Evolutionary conservation across 2,797 vertebrate species (phyloP).

Genomic region (Rhynchotus rufescens): DNA sequence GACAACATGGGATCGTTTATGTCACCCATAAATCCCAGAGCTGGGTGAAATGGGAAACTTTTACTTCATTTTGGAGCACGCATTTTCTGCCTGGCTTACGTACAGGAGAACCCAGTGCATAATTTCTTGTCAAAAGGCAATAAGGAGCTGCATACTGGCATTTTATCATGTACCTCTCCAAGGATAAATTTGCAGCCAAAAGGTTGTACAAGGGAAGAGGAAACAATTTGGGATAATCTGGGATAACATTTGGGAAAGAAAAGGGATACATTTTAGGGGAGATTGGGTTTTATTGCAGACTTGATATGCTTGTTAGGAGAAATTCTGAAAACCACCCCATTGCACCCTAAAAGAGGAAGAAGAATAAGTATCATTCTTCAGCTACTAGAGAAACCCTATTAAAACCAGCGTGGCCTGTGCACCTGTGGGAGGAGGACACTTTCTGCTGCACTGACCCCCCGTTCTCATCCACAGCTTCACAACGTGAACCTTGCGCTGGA

Average conservation of each 20-base stretch:
- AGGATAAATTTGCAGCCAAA: neutral
- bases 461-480: conserved; percentile 83
- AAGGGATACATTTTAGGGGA: neutral
- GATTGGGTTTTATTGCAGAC: neutral
- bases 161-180: neutral
- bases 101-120: fast-evolving
- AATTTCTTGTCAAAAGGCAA: neutral
- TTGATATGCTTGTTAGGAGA: conserved; percentile 28
- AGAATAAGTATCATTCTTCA: neutral
- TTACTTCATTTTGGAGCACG: neutral
- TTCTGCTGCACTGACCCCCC: neutral
- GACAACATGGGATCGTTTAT: too few relatives aligned
- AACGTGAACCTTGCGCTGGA: conserved; percentile 91
- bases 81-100: neutral
- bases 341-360: neutral
- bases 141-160: neutral
- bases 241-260: too few relatives aligned
- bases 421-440: neutral
- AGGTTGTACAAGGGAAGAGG: neutral
- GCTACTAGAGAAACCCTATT: neutral
- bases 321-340: neutral
- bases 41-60: neutral
- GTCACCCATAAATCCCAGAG: neutral
- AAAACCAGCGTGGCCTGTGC: neutral
- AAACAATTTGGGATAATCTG: neutral